Percentiles rank a stretch among this genome's conserved stretches.
Conservation (phyloP, 1,140 invertebrate species). For the Bombus pyrosoma region DNA sequence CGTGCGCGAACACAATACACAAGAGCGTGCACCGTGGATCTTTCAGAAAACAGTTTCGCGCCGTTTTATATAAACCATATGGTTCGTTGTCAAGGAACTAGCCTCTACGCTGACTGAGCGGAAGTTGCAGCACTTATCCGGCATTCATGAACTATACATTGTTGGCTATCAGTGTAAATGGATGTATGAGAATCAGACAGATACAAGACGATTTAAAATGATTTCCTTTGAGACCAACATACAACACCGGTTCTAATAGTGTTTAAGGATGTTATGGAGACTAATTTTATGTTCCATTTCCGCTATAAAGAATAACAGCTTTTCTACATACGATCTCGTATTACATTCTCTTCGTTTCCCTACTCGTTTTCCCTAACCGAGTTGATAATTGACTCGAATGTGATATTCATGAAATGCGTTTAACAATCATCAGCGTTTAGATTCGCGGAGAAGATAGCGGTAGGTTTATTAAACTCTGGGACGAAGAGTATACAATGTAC, state of each 20-base stretch:
- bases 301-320: not conserved
- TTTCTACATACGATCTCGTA: no score
- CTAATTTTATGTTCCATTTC: constrained; percentile 34
- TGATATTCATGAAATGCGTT: not conserved
- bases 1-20: not conserved
- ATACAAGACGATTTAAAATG: constrained; percentile 41
- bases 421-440: not conserved
- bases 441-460: not conserved
- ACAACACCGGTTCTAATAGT: not conserved
- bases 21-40: not conserved
- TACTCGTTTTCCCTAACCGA: constrained; percentile 20
- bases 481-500: not conserved
- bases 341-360: not conserved
- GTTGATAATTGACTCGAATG: constrained; percentile 2
- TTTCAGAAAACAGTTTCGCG: not conserved
- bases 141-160: constrained; percentile 1
- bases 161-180: constrained; percentile 5
- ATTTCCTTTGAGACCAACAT: constrained; percentile 23
- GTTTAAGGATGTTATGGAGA: constrained; percentile 36
- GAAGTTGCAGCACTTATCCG: constrained; percentile 19
- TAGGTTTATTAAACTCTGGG: not conserved
- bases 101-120: not conserved
- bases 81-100: not conserved
- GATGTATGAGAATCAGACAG: constrained; percentile 30
- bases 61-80: constrained; percentile 5